Evolutionary conservation across 2,113 vertebrate species (phyloP).

Genomic region (Anhinga anhinga): DNA sequence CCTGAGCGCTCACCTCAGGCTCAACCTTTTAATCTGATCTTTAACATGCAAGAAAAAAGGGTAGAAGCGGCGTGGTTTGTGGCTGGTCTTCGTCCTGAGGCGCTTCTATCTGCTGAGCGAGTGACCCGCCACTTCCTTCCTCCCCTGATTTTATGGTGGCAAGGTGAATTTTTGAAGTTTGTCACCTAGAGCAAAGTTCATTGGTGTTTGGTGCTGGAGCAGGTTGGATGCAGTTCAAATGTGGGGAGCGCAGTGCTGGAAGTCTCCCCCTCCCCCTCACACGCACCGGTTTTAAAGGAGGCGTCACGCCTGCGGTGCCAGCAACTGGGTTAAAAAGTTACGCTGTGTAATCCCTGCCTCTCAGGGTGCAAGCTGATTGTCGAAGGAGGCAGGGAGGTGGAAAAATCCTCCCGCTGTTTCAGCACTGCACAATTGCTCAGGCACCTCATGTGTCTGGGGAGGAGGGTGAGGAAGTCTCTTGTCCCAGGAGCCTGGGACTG

Average conservation of each 20-base stretch:
- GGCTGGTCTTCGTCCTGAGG: not conserved
- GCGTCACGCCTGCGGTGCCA: not conserved
- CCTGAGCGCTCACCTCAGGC: rapidly evolving
- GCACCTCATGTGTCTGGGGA: not conserved
- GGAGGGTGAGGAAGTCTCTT: not conserved
- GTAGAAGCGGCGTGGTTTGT: not conserved
- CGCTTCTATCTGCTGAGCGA: not conserved
- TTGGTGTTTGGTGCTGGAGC: not conserved
- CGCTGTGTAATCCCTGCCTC: not conserved
- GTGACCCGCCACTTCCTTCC: not conserved
- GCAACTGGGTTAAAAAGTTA: slow-evolving; percentile 19
- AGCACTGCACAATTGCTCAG: rapidly evolving
- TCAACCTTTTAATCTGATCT: not conserved
- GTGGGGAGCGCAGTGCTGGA: not conserved
- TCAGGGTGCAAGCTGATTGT: not conserved
- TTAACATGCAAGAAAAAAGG: rapidly evolving
- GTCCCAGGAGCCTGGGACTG: not conserved
- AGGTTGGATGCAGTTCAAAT: not conserved
- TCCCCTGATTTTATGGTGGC: not conserved
- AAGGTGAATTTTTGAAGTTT: not conserved
- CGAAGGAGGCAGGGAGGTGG: not conserved
- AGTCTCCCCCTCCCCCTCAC: not conserved
- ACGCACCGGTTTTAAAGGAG: rapidly evolving
- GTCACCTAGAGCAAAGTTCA: slow-evolving; percentile 49
- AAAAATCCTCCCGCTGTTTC: not conserved